These are phyloP conservation scores for Staurois parvus DNA, from an alignment of 2,797 vertebrate species.

Conservation along the genomic window DNA sequence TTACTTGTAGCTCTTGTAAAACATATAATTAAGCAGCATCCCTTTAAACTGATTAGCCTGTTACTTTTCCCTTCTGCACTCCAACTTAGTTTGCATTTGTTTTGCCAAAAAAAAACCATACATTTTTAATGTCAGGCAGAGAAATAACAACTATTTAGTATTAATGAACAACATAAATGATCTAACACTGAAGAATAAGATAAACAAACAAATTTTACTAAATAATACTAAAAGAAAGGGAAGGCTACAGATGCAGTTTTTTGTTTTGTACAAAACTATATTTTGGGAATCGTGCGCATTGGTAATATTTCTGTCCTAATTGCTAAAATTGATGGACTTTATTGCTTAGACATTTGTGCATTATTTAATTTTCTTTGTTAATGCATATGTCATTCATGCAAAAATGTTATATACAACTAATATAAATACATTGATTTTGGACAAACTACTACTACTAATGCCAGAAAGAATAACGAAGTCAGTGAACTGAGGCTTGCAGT, in stretches of 20 bases:
- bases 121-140: no score
- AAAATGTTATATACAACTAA: no score
- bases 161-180: background rate
- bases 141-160: background rate
- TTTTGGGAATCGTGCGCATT: background rate
- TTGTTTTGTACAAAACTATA: no score
- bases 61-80: background rate
- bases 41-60: background rate
- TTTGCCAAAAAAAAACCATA: no score
- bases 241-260: background rate
- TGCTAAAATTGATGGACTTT: background rate
- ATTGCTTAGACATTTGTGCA: background rate
- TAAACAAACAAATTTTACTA: background rate
- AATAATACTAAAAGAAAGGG: background rate
- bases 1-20: background rate
- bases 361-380: background rate
- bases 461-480: no score
- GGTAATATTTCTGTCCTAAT: background rate
- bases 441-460: background rate
- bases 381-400: background rate
- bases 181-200: background rate
- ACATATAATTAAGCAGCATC: background rate
- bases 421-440: background rate
- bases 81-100: no score
- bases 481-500: no score